Evolutionary conservation across 2,797 vertebrate species (phyloP).

Genomic region (Alfaro cultratus): DNA sequence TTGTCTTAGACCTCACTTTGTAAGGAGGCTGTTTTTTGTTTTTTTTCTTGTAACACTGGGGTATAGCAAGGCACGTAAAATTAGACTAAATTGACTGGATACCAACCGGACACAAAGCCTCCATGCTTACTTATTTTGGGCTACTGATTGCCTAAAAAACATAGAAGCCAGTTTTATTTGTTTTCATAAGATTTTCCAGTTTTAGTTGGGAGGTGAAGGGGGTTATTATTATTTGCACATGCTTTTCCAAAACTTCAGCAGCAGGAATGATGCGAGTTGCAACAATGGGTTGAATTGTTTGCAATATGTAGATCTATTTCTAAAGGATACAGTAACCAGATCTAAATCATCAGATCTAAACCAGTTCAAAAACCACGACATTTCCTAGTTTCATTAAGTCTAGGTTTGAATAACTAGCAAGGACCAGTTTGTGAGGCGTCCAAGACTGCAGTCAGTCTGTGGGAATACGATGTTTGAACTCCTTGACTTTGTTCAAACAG

Average conservation of each 20-base stretch:
- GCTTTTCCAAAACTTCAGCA: constrained; percentile 43
- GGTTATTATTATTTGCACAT: constrained; percentile 6
- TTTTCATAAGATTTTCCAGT: constrained; percentile 29
- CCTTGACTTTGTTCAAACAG: background rate
- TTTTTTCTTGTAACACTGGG: constrained; percentile 15
- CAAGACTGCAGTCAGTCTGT: background rate
- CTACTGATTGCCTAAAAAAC: constrained; percentile 5
- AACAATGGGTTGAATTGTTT: background rate
- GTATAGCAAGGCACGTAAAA: constrained; percentile 6
- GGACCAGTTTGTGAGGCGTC: background rate
- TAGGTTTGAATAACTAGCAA: background rate
- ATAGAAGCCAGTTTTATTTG: constrained; percentile 29
- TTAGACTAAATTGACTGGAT: constrained; percentile 1
- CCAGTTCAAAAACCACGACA: background rate
- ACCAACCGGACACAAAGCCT: background rate
- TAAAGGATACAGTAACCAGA: background rate
- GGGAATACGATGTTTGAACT: background rate
- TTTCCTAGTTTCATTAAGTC: background rate
- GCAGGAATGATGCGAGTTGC: constrained; percentile 44
- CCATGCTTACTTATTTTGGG: constrained; percentile 7
- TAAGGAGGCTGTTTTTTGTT: constrained; percentile 2
- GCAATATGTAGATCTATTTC: background rate
- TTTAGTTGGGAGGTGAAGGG: background rate
- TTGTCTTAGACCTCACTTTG: background rate
- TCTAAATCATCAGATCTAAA: background rate